Conservation (phyloP, 2,113 vertebrate species). For the Panthera tigris region DNA sequence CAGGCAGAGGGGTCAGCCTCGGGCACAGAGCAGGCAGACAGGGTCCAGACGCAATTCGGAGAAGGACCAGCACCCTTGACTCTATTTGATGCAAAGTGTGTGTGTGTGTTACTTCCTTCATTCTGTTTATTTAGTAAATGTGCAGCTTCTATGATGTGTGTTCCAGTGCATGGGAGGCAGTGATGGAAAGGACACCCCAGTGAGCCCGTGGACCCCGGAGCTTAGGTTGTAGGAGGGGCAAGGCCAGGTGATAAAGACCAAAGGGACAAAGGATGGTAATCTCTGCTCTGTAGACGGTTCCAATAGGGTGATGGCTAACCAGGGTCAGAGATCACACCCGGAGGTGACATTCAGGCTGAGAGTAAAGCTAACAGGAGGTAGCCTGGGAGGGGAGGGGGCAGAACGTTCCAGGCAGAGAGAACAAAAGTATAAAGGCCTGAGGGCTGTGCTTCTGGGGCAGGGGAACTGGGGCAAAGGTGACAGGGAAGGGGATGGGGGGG, state of each 20-base stretch:
- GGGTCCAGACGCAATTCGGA: no score
- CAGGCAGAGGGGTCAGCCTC: not conserved
- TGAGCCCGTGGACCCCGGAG: not conserved
- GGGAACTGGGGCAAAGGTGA: not conserved
- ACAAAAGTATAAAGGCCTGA: not conserved
- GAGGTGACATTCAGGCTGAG: not conserved
- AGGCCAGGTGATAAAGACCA: not conserved
- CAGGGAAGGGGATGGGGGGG: no score
- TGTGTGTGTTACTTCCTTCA: rapidly evolving
- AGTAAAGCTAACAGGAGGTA: not conserved
- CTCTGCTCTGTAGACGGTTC: no score
- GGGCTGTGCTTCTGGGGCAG: not conserved
- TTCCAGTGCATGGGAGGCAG: no score
- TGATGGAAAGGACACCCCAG: rapidly evolving
- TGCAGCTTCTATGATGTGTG: not conserved
- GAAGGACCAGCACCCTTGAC: not conserved
- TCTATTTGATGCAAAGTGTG: no score
- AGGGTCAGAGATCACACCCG: no score
- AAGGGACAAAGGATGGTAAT: no score
- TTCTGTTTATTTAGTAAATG: not conserved
- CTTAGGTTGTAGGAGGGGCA: no score
- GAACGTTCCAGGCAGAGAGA: not conserved
- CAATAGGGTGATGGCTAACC: no score
- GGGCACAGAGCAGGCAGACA: not conserved
- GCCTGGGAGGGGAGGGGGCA: not conserved